Evolutionary conservation across 2,113 vertebrate genomes (phyloP).

Genomic region (Leucosticte australis): DNA sequence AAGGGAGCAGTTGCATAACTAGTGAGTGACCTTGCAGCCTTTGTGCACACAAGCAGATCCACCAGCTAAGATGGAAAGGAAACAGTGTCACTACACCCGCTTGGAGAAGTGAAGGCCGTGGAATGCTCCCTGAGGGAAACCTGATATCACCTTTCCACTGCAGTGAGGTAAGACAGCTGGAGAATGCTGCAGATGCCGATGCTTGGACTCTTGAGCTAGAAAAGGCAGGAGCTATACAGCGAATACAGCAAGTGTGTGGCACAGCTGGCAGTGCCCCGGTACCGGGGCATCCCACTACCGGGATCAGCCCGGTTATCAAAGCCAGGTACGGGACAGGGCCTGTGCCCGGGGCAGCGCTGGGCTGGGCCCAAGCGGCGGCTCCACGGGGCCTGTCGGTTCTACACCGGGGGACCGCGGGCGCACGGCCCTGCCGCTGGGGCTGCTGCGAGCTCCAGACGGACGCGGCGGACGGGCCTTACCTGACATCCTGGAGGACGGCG

Average conservation of each 20-base stretch:
- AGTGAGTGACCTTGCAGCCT: neutral
- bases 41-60: neutral
- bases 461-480: neutral
- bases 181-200: neutral
- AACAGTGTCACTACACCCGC: fast-evolving
- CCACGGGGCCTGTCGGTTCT: neutral
- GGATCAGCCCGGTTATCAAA: neutral
- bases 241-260: neutral
- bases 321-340: neutral
- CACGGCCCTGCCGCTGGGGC: neutral
- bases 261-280: neutral
- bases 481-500: neutral
- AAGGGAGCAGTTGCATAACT: neutral
- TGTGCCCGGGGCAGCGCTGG: neutral
- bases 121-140: neutral
- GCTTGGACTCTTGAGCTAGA: neutral
- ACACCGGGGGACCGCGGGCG: neutral
- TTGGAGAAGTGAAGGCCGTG: neutral
- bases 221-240: neutral
- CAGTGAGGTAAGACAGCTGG: neutral
- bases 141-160: neutral
- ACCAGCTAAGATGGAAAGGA: neutral
- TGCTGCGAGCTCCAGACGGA: neutral
- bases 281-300: neutral
- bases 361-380: neutral